phyloP scores from a whole-genome alignment of 2,888 invertebrate genomes.

The Halocaridina rubra region DNA sequence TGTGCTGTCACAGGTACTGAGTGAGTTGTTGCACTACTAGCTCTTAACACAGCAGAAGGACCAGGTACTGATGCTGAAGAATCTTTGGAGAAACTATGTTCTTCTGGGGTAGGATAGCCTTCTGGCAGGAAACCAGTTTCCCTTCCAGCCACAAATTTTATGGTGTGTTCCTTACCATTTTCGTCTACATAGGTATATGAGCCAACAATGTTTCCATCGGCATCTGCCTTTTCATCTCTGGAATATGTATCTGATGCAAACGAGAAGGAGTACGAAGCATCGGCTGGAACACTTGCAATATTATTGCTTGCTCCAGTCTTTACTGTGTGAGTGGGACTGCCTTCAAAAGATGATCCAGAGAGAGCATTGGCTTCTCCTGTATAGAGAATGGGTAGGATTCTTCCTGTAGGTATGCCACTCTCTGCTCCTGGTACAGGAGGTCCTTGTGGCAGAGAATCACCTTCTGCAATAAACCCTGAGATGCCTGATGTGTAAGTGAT shows the following conservation, averaged over 20 bases:
- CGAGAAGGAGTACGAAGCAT: slow-evolving; percentile 66
- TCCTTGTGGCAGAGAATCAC: slow-evolving; percentile 65
- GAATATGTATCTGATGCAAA: slow-evolving; percentile 63
- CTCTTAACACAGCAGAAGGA: not conserved
- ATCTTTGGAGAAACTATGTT: not conserved
- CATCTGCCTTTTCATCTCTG: slow-evolving; percentile 55
- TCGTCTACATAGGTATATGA: slow-evolving; percentile 64
- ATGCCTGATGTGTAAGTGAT: slow-evolving; percentile 82
- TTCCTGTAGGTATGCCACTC: slow-evolving; percentile 27
- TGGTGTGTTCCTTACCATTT: slow-evolving; percentile 60
- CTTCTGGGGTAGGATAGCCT: not conserved
- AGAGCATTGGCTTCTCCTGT: not conserved
- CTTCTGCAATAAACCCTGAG: slow-evolving; percentile 81
- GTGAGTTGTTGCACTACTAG: not conserved
- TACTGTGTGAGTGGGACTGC: not conserved
- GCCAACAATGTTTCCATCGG: slow-evolving; percentile 53
- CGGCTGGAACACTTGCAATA: slow-evolving; percentile 25
- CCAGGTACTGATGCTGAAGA: not conserved
- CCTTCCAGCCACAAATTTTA: slow-evolving; percentile 57
- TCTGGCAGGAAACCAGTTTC: slow-evolving; percentile 52
- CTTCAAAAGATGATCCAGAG: not conserved
- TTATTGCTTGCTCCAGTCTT: not conserved
- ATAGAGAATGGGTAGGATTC: slow-evolving; percentile 31
- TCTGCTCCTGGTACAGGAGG: slow-evolving; percentile 42
- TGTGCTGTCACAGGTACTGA: not conserved